phyloP scores from a whole-genome alignment of 2,113 vertebrate species.

The Laticauda laticaudata region DNA sequence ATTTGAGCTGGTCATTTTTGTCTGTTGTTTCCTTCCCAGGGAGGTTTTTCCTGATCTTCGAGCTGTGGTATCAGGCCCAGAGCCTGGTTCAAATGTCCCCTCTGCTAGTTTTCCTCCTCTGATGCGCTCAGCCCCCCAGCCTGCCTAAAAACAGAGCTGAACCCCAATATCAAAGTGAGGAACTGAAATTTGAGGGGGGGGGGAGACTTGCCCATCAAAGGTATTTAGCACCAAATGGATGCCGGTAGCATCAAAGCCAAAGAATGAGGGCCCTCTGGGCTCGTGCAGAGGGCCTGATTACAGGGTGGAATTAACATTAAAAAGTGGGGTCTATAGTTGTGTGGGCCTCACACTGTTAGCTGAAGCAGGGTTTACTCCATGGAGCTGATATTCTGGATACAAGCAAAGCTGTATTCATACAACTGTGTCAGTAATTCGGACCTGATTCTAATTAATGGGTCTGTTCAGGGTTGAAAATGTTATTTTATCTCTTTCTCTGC shows the following conservation, averaged over 20 bases:
- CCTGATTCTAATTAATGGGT: neutral
- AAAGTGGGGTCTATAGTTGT: neutral
- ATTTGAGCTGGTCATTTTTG: neutral
- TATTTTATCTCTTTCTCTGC: neutral
- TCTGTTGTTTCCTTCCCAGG: neutral
- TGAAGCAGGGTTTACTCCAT: neutral
- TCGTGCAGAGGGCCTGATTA: neutral
- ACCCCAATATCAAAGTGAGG: neutral
- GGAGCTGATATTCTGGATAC: neutral
- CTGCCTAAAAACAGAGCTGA: neutral
- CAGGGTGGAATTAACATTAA: neutral
- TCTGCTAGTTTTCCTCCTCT: neutral
- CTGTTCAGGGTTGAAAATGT: neutral
- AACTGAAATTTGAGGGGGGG: neutral
- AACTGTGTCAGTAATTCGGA: neutral
- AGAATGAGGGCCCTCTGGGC: neutral
- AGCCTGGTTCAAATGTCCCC: neutral
- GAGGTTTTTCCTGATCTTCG: neutral
- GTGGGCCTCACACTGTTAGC: neutral
- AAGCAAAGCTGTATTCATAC: neutral
- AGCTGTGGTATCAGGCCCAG: neutral
- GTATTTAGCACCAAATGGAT: neutral
- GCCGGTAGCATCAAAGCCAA: neutral
- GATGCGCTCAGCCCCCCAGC: no score
- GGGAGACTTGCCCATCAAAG: neutral